Evolutionary conservation across 2,888 invertebrate species (phyloP).

Genomic region (Hypercompe scribonia): DNA sequence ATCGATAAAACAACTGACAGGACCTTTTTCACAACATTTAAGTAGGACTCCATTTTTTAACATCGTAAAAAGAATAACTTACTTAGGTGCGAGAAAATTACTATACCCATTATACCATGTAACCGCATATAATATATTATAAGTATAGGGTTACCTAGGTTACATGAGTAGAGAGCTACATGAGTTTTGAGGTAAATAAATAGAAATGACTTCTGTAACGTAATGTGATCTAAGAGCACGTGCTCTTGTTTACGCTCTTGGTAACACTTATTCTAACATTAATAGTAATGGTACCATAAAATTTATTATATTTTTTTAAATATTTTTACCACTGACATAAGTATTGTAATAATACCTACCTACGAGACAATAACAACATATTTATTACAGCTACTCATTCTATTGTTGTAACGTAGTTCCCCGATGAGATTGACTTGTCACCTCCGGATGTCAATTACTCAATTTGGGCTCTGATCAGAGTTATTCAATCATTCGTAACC

Average conservation of each 20-base stretch:
- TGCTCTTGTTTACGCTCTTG: too few species aligned
- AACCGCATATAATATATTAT: too few species aligned
- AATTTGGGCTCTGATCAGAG: constrained; percentile 53
- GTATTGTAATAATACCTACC: neutral
- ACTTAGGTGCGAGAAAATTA: neutral
- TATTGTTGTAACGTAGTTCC: constrained; percentile 2
- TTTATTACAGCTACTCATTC: neutral
- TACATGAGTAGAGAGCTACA: too few species aligned
- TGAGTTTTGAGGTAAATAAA: neutral
- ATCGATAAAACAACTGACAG: too few species aligned
- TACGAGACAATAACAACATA: neutral
- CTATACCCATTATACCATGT: neutral
- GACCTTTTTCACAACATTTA: neutral
- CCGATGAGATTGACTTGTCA: constrained; percentile 47
- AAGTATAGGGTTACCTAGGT: neutral
- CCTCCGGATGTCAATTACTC: constrained; percentile 64
- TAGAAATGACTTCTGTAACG: neutral
- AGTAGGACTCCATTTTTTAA: neutral
- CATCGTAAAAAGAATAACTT: neutral
- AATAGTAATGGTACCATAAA: too few species aligned
- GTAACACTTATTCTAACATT: too few species aligned
- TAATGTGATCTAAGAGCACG: too few species aligned
- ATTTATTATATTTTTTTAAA: too few species aligned
- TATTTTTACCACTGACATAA: too few species aligned
- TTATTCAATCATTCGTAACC: constrained; percentile 35